Evolutionary conservation across 2,888 invertebrate species (phyloP), one percentile per base, ranked within the genome.

Genomic region (Azorinus chamasolen): DNA sequence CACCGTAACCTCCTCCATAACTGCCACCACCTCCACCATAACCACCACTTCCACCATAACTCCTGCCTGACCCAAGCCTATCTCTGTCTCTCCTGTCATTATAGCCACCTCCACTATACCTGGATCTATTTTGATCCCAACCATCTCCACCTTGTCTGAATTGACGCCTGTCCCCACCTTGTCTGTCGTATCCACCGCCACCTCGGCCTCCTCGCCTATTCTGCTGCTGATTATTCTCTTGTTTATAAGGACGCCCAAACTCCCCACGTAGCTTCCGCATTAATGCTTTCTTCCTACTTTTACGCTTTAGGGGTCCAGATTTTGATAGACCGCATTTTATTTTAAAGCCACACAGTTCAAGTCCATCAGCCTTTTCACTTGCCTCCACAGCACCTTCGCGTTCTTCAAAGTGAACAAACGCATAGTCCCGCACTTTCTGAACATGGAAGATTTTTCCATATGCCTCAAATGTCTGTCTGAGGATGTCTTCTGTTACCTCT

Each of bases 361-460:
- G 58, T 2, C 63, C 74, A 39, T 77, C 39, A 22, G 66, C 46
- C 37, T 70, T 63, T 22, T 81, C 74, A 1, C 74, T 68, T 3
- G 81, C 76, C 39, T 55, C 54, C 5, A 61, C 5, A 2, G 76
- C 76, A 59, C 64, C 64, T 6, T 73, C 74, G 4, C 77, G 39
- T 6, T 71, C 57, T n/a, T 77, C 77, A 25, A 68, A 77, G 55
- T 81, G 81, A 5, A 81, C 53, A 24, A 81, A 81, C 6, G 70
- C 77, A 39, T 77, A 81, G 54, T 81, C 81, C 5, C 74, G 46
- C 2, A 81, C 81, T 61, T 74, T 77, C 46, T 81, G 71, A 0
- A 81, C 77, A 12, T 71, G 59, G 25, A 51, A 53, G 5, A 81
- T 41, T 39, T 77, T 74, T 1, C 81, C 81, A 20, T 66, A 68